Evolutionary conservation across 92 coral and sea anemone genomes (phyloP).

Genomic region (Siderastrea radians): DNA sequence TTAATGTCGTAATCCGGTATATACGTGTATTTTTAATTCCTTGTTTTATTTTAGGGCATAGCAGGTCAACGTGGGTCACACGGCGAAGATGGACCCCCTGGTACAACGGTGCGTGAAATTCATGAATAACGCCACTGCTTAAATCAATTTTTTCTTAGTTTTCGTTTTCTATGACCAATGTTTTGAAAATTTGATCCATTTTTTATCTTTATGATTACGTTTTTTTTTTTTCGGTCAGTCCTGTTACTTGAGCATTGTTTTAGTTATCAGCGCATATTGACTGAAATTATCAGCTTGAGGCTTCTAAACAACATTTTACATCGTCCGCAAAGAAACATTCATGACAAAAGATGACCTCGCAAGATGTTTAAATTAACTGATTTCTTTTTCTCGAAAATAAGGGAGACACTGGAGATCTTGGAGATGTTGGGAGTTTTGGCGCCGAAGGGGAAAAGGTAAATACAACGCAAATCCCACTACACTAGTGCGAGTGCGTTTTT

Average conservation of each 20-base stretch:
- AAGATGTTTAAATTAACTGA: not conserved
- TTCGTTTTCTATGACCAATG: no score
- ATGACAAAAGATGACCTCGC: not conserved
- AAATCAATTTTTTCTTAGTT: no score
- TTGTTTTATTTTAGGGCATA: conserved; percentile 49
- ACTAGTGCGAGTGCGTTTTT: no score
- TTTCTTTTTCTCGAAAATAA: not conserved
- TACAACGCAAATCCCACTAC: not conserved
- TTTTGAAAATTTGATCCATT: no score
- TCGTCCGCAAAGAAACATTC: no score
- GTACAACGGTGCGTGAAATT: conserved; percentile 42
- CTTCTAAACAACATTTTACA: no score
- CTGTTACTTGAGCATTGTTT: no score
- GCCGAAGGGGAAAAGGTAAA: conserved; percentile 31
- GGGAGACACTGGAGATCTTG: conserved; percentile 29
- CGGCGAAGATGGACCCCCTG: conserved; percentile 61
- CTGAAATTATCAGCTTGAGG: no score
- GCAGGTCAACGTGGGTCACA: conserved; percentile 67
- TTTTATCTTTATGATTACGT: no score
- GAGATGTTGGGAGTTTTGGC: conserved; percentile 31
- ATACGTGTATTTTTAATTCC: not conserved
- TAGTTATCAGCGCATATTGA: no score
- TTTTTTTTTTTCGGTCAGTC: no score
- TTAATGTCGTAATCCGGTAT: not conserved
- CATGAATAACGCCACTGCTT: no score